phyloP scores from a whole-genome alignment of 2,888 invertebrate genomes.

The Drosophila borealis region DNA sequence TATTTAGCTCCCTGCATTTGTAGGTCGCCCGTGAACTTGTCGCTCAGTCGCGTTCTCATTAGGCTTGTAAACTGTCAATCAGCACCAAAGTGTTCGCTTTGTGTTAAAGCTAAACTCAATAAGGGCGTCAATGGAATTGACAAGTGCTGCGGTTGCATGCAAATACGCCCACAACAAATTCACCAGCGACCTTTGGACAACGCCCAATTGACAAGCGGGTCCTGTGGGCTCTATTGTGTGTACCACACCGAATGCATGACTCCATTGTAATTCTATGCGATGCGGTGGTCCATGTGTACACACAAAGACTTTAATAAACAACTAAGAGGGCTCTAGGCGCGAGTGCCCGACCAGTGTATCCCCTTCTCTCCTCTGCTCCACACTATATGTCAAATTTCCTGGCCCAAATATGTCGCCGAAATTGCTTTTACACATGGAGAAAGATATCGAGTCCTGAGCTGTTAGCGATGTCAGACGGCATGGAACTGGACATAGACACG shows the following conservation, averaged over 20 bases:
- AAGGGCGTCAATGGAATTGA: conserved; percentile 63
- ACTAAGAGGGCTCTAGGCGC: not conserved
- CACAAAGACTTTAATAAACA: conserved; percentile 7
- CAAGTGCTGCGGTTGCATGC: conserved; percentile 34
- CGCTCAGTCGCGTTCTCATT: too few relatives aligned
- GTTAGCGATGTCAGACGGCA: too few relatives aligned
- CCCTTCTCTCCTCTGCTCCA: not conserved
- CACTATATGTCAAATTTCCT: too few relatives aligned
- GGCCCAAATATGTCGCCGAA: too few relatives aligned
- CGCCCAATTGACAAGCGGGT: not conserved
- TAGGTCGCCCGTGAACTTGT: too few relatives aligned
- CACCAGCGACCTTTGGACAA: conserved; percentile 14
- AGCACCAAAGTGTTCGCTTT: conserved; percentile 62
- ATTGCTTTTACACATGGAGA: too few relatives aligned
- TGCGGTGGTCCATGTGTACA: not conserved
- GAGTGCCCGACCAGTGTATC: not conserved
- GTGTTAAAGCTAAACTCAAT: conserved; percentile 59
- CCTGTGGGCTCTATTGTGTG: not conserved
- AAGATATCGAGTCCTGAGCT: too few relatives aligned
- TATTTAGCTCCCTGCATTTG: too few relatives aligned
- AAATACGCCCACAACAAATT: conserved; percentile 19
- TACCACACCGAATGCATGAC: not conserved
- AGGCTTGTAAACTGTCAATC: conserved; percentile 68
- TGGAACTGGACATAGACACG: too few relatives aligned
- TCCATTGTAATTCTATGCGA: conserved; percentile 3